Evolutionary conservation across 2,797 vertebrate genomes (phyloP).

Genomic region (Typhlichthys subterraneus): DNA sequence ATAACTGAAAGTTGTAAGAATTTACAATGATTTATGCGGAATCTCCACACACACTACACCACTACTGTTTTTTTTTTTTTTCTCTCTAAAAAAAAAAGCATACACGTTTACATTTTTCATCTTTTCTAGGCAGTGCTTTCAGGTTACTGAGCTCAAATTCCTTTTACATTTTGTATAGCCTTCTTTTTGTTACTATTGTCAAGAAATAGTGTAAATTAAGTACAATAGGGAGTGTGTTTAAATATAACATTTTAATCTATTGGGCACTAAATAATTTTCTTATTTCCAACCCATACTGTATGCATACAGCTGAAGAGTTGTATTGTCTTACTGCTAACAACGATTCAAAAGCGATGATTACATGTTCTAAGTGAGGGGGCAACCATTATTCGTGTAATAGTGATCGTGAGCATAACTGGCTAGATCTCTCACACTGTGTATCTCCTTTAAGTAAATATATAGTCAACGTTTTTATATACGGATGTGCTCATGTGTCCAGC

Average conservation of each 20-base stretch:
- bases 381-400: conserved; percentile 91
- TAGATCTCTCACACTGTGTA: conserved; percentile 66
- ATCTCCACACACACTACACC: not conserved
- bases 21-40: not conserved
- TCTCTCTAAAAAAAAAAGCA: not conserved
- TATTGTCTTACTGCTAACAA: not conserved
- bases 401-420: conserved; percentile 74
- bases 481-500: conserved; percentile 80
- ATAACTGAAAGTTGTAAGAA: not conserved
- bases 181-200: too few species aligned
- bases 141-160: conserved; percentile 7
- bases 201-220: not conserved
- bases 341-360: not conserved
- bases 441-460: conserved; percentile 45
- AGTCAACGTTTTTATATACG: conserved; percentile 66
- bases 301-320: not conserved
- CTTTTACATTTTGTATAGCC: not conserved
- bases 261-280: not conserved
- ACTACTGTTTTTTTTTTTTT: not conserved
- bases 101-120: too few species aligned
- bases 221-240: not conserved
- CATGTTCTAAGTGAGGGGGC: conserved; percentile 79
- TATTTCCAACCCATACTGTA: conserved; percentile 1
- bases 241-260: not conserved
- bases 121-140: not conserved